Evolutionary conservation across 2,113 vertebrate genomes (phyloP), one percentile per base, ranked within the genome.

Genomic region (Heloderma charlesbogerti): DNA sequence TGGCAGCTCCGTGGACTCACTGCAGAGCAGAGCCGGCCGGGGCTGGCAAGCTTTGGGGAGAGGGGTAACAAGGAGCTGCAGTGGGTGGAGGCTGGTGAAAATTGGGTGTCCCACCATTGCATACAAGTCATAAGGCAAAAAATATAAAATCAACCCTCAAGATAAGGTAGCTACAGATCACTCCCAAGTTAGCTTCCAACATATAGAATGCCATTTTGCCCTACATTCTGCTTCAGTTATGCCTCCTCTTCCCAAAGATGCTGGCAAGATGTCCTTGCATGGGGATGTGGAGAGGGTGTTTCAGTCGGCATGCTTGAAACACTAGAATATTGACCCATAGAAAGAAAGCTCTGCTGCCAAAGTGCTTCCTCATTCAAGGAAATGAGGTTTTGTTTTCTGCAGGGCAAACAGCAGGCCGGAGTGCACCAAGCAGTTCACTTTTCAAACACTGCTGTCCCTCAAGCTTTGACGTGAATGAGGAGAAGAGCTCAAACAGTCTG

Each of bases 401-500:
- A 34, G 3, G 57, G 75, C 45, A 72, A 81, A 72, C 15, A 79
- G 72, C 84, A 78, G 3, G 57, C 45, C 51, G 45, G 60, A 45
- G 82, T 72, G 71, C 48, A 60, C 27, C 40, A 29, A 78, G 72
- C 63, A 8, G 27, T 79, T 43, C 20, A 1, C 29, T 85, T 63
- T 43, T 63, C 81, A 60, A 88, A 85, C 87, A 80, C 45, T 78
- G 74, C 80, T 57, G n/a, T 20, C 60, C 48, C 72, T 54, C 15
- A 27, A 54, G 81, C 81, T 72, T 81, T 92, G 87, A 92, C 66
- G 31, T 88, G 82, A 60, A 81, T 48, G 37, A 40, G 51, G 88
- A 75, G 51, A 66, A 31, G 66, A 89, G 86, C 48, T 71, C 81
- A 88, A 84, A 54, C 81, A 51, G 66, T 45, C 25, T 72, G 91